Evolutionary conservation across 2,797 vertebrate species (phyloP).

Genomic region (Hypotaenidia philippensis): DNA sequence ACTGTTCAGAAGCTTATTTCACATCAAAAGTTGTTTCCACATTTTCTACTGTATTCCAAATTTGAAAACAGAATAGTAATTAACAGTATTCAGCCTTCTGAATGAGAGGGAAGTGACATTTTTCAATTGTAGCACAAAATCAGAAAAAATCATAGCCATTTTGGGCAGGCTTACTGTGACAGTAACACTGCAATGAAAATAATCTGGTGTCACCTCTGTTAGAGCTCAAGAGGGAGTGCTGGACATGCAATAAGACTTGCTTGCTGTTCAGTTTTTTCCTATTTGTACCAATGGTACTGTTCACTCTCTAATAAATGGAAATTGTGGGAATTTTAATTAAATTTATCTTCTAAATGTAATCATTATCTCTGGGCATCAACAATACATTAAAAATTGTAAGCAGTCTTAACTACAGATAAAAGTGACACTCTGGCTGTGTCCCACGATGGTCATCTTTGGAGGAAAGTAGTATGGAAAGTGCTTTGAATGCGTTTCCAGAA

Average conservation of each 20-base stretch:
- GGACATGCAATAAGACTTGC: neutral
- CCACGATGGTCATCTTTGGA: neutral
- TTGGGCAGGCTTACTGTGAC: neutral
- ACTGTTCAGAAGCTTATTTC: neutral
- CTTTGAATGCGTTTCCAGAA: neutral
- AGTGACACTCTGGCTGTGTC: neutral
- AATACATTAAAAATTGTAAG: neutral
- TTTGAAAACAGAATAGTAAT: neutral
- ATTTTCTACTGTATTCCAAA: fast-evolving
- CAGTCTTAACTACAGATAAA: neutral
- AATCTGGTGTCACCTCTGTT: neutral
- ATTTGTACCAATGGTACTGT: neutral
- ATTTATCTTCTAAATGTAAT: neutral
- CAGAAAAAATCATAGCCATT: neutral
- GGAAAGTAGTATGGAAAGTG: neutral
- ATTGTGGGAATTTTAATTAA: neutral
- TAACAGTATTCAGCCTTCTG: neutral
- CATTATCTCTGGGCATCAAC: neutral
- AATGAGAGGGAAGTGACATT: neutral
- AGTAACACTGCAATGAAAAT: neutral
- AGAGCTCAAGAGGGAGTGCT: neutral
- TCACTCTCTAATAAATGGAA: neutral
- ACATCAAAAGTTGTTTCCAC: neutral
- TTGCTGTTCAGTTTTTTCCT: neutral
- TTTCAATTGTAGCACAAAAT: neutral